phyloP scores from a whole-genome alignment of 37 sponge, comb jelly and placozoan genomes.

The Chondrilla cf. caribensis region DNA sequence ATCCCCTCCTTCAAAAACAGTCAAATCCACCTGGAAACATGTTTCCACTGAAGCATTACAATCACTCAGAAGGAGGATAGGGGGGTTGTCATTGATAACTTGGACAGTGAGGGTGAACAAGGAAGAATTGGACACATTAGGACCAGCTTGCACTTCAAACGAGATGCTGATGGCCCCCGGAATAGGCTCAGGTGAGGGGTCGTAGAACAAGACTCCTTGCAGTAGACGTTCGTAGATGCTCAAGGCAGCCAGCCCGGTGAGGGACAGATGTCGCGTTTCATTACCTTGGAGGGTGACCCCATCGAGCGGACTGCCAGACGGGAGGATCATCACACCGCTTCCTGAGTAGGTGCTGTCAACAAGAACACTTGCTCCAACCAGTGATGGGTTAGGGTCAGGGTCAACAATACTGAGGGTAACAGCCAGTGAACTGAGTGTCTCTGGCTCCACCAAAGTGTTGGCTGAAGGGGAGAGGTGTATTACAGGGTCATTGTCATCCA shows the following conservation, averaged over 20 bases:
- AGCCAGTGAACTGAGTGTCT: slow-evolving; percentile 23
- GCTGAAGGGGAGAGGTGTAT: neutral
- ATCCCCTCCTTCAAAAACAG: neutral
- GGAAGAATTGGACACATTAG: neutral
- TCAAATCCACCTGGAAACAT: neutral
- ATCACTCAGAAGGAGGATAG: slow-evolving; percentile 25
- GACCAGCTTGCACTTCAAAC: slow-evolving; percentile 27
- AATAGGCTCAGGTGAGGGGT: slow-evolving; percentile 40
- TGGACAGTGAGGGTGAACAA: slow-evolving; percentile 25
- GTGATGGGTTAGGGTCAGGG: slow-evolving; percentile 30
- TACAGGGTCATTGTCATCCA: slow-evolving; percentile 1
- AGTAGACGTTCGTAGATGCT: slow-evolving; percentile 15
- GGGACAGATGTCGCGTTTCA: slow-evolving; percentile 19
- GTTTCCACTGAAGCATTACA: neutral
- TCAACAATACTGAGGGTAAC: slow-evolving; percentile 36
- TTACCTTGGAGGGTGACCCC: slow-evolving; percentile 44
- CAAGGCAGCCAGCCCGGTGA: slow-evolving; percentile 32
- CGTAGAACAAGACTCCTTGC: slow-evolving; percentile 31
- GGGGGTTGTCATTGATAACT: slow-evolving; percentile 54
- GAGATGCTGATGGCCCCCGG: neutral
- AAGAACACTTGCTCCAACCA: neutral
- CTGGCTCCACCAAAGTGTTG: slow-evolving; percentile 29
- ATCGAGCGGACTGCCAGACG: neutral
- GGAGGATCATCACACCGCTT: slow-evolving; percentile 5
- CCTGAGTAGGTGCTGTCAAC: neutral